These are phyloP conservation scores for Conger conger DNA, from an alignment of 2,113 vertebrate species.

Conservation along the genomic window DNA sequence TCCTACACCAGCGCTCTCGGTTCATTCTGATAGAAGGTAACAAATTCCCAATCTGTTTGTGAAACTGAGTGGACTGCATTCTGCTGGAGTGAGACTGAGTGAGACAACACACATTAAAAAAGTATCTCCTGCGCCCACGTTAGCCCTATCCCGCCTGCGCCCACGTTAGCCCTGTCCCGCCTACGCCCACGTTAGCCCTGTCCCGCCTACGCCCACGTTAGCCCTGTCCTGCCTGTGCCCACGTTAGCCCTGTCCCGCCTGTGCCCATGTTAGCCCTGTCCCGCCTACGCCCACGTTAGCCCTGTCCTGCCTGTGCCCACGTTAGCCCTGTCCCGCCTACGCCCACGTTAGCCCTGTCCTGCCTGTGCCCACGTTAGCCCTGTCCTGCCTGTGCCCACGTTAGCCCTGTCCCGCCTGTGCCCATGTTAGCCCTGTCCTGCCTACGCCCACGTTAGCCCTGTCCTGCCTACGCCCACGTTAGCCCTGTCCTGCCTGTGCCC, in stretches of 20 bases:
- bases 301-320: slow-evolving; percentile 96
- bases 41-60: not conserved
- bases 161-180: too few relatives aligned
- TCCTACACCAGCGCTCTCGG: too few relatives aligned
- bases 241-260: slow-evolving; percentile 96
- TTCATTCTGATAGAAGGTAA: too few relatives aligned
- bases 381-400: slow-evolving; percentile 67
- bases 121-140: too few relatives aligned
- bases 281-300: slow-evolving; percentile 76
- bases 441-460: not conserved
- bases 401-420: slow-evolving; percentile 93
- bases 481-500: not conserved
- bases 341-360: slow-evolving; percentile 91
- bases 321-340: not conserved
- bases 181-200: slow-evolving; percentile 84
- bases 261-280: slow-evolving; percentile 86
- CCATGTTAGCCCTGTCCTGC: slow-evolving; percentile 66
- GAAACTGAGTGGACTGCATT: not conserved
- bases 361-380: slow-evolving; percentile 92
- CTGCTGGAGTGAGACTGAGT: not conserved
- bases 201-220: slow-evolving; percentile 94
- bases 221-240: slow-evolving; percentile 15
- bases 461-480: too few relatives aligned
- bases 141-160: not conserved
- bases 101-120: not conserved